Base-by-base conservation (phyloP, 2,888 invertebrate species). In the Margaritifera margaritifera region DNA sequence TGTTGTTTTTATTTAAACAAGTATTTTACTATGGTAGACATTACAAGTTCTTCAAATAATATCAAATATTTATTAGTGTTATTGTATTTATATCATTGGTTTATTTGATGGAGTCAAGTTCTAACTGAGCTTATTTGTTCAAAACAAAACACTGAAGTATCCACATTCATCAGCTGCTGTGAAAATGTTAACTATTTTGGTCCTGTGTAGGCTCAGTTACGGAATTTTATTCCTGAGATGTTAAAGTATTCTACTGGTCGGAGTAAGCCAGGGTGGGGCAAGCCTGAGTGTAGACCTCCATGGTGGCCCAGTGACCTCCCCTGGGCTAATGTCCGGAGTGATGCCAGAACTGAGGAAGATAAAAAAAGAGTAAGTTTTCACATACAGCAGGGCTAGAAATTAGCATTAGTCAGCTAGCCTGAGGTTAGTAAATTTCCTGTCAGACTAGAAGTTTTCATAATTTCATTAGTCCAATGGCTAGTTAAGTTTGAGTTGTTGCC, bases 241-340 rank as follows among this genome's bases (percentile, higher is more conserved):
- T 92, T 98, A 87, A 98, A 98, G 91, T 98, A 97, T 91, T 97
- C 97, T 6, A 98, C 98, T 80, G 97, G 88, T 18, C 92, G 98
- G 81, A 98, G 98, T 76, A 98, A 98, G 90, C 98, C 98, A 59
- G 98, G 98, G 56, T 98, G 98, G 98, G 98, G 98, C 5, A 93
- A 97, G 84, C 96, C 96, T 88, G 96, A 97, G 24, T 98, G 97
- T 69, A 92, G 97, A 79, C 98, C 98, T 65, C 94, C 95, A 11
- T 98, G 98, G 98, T 98, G 98, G 98, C 98, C 98, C 27, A 95
- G 95, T 90, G 98, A 98, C 91, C 92, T 98, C 84, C 98, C 98
- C 8, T 98, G 98, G 98, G 98, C 98, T 72, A 98, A 98, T 92
- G 98, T 98, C 20, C 92, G 98, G 81, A 97, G 97, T 95, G 98